Base-by-base conservation (phyloP, 2,113 vertebrate genomes). In the Centropus bengalensis region DNA sequence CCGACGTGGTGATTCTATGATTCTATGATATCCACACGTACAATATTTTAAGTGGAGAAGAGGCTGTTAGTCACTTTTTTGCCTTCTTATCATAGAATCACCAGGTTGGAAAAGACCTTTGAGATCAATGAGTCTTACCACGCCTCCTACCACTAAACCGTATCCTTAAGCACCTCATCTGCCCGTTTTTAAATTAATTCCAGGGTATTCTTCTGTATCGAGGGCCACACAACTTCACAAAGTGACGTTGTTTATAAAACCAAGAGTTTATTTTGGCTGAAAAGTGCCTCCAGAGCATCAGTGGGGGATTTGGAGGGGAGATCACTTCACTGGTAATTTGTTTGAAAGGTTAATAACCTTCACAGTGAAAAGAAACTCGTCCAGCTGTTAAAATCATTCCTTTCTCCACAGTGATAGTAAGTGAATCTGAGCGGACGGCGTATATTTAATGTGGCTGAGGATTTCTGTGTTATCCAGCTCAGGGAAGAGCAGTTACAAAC, bases 311-410 rank as follows among this genome's bases (percentile, higher is more conserved):
- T 24, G 1, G 14, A 56, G 81, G 47, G 62, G 56, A 70, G 68
- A 28, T 8, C 27, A 2, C 67, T 73, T 64, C 58, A 42, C 67
- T 19, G 32, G 15, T 52, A 21, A 55, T 80, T 94, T 44, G 12
- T 60, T 91, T 58, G 63, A 54, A 74, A 77, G 88, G 71, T 94
- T 69, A 80, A 58, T 58, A 68, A 83, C 68, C 83, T 55, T 78
- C 86, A 30, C 83, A 66, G 59, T 67, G 75, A 47, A 27, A 56
- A 86, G 44, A 5, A 40, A 21, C 70, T 45, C 5, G 8, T 70
- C 83, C 63, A 86, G 88, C 94, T 90, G 82, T 87, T 89, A 76
- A 82, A 85, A 64, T 76, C 17, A 15, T 42, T 24, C 78, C 58
- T 51, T 56, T 64, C 67, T 56, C 22, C 47, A 10, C 69, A 13